A percentile compares a stretch with the other conserved stretches of the same genome.
These are phyloP conservation scores for Periophthalmus magnuspinnatus DNA, from an alignment of 2,797 vertebrate genomes.

Conservation along the genomic window DNA sequence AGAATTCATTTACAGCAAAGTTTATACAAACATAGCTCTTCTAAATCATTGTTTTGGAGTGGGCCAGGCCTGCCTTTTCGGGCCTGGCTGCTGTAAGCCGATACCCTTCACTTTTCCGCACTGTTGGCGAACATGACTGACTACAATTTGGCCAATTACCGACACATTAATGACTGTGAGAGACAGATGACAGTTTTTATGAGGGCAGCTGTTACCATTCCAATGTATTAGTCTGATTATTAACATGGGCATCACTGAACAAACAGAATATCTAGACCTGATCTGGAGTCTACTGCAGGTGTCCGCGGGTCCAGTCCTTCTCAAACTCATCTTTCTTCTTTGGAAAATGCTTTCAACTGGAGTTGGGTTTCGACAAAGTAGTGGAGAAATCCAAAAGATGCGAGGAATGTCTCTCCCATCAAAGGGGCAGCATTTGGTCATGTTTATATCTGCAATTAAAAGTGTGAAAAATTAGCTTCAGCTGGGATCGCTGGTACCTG, in stretches of 20 bases:
- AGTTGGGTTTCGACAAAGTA: slow-evolving; percentile 71
- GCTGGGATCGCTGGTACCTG: slow-evolving; percentile 65
- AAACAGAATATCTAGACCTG: slow-evolving; percentile 41
- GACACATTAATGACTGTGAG: slow-evolving; percentile 67
- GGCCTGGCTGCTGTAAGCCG: slow-evolving; percentile 56
- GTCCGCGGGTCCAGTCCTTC: slow-evolving; percentile 53
- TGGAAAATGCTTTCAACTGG: slow-evolving; percentile 79
- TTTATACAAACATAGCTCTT: slow-evolving; percentile 57
- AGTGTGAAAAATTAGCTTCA: slow-evolving; percentile 44
- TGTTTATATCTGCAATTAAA: slow-evolving; percentile 76
- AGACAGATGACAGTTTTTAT: slow-evolving; percentile 72
- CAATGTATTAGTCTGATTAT: slow-evolving; percentile 52
- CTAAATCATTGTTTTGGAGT: slow-evolving; percentile 47
- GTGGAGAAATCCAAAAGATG: slow-evolving; percentile 70
- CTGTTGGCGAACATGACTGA: slow-evolving; percentile 67
- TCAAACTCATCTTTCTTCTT: slow-evolving; percentile 33
- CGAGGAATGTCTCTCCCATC: slow-evolving; percentile 71
- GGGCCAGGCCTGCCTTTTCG: slow-evolving; percentile 29
- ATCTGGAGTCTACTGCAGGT: slow-evolving; percentile 77
- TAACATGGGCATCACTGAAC: slow-evolving; percentile 38
- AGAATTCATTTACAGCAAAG: slow-evolving; percentile 53
- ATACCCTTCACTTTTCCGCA: slow-evolving; percentile 71
- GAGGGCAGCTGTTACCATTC: slow-evolving; percentile 61
- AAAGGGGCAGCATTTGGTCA: slow-evolving; percentile 67
- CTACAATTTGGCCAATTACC: slow-evolving; percentile 71